A percentile compares a stretch with the other conserved stretches of the same genome.
Conservation (phyloP, 2,113 vertebrate species). For the Spilogale gracilis region DNA sequence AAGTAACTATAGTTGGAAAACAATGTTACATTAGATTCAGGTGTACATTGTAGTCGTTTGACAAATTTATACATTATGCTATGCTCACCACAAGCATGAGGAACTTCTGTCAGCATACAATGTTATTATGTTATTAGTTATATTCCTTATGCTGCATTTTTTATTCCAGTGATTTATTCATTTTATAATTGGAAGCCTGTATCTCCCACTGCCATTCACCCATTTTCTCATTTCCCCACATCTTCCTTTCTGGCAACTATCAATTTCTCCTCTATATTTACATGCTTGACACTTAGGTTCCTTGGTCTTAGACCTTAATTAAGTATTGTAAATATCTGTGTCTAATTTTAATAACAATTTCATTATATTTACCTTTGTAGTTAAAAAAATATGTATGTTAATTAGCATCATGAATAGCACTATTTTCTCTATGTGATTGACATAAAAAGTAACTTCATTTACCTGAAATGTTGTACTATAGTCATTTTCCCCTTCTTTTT, state of each 20-base stretch:
- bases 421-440: neutral
- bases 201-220: neutral
- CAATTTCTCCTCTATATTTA: neutral
- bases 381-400: neutral
- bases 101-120: neutral
- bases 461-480: neutral
- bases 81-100: neutral
- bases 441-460: neutral
- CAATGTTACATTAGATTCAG: neutral
- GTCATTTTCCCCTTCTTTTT: neutral
- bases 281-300: neutral
- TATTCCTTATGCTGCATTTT: neutral
- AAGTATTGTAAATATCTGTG: neutral
- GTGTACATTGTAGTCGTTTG: neutral
- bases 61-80: neutral
- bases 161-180: neutral
- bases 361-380: neutral
- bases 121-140: neutral
- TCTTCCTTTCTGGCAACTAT: neutral
- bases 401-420: neutral
- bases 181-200: neutral
- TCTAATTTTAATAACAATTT: neutral
- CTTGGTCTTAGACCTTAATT: neutral
- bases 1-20: neutral
- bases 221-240: neutral